Evolutionary conservation across 2,888 invertebrate species (phyloP).

Genomic region (Patella pellucida): DNA sequence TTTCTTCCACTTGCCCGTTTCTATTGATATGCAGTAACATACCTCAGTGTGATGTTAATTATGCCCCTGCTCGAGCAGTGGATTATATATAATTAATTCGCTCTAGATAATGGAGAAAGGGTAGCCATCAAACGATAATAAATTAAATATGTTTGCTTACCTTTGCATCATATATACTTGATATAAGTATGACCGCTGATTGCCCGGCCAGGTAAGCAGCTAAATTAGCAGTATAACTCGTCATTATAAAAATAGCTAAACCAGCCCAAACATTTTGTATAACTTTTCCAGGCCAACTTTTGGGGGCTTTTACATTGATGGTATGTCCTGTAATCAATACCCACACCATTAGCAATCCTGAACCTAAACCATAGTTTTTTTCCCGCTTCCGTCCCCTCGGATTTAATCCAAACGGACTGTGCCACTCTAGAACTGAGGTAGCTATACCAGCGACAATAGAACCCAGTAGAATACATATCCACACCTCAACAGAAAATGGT

Average conservation of each 20-base stretch:
- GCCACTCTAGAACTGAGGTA: constrained; percentile 92
- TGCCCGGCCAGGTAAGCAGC: constrained; percentile 91
- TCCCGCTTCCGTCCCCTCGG: constrained; percentile 92
- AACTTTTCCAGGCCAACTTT: constrained; percentile 96
- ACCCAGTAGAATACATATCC: constrained; percentile 91
- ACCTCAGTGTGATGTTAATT: too few species aligned
- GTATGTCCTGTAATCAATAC: constrained; percentile 91
- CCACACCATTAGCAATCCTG: constrained; percentile 92
- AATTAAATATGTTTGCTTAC: constrained; percentile 75
- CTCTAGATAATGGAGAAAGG: too few species aligned
- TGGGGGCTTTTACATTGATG: constrained; percentile 93
- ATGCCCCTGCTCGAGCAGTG: too few species aligned
- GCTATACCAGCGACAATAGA: constrained; percentile 89
- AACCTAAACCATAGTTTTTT: constrained; percentile 90
- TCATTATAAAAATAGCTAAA: constrained; percentile 92
- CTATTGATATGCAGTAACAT: too few species aligned
- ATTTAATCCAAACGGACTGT: constrained; percentile 91
- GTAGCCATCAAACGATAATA: too few species aligned
- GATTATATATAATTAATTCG: too few species aligned
- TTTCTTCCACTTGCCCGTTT: too few species aligned
- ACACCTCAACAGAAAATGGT: constrained; percentile 89
- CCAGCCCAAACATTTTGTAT: constrained; percentile 95
- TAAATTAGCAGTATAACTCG: constrained; percentile 93
- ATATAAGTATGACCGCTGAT: constrained; percentile 84
- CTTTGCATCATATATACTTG: constrained; percentile 85